Evolutionary conservation across 2,797 vertebrate genomes (phyloP).

Genomic region (Scleropages formosus): DNA sequence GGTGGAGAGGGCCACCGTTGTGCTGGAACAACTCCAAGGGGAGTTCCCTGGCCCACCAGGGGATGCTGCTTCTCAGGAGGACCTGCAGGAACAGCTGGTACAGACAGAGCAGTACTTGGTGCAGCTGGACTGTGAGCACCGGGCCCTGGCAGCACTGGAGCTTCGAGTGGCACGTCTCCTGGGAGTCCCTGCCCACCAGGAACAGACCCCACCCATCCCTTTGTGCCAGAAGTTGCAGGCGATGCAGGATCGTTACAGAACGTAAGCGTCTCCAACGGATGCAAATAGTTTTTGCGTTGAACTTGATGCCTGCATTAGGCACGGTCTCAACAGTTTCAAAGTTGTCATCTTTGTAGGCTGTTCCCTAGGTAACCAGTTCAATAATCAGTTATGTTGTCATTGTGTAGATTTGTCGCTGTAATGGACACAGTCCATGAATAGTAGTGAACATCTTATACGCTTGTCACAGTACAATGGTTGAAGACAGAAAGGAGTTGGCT

Average conservation of each 20-base stretch:
- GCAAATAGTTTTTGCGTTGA: no score
- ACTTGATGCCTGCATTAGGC: no score
- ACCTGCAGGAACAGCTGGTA: slow-evolving; percentile 73
- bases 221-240: slow-evolving; percentile 72
- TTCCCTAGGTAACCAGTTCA: neutral
- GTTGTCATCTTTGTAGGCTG: neutral
- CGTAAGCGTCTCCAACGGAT: slow-evolving; percentile 62
- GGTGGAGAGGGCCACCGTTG: slow-evolving; percentile 78
- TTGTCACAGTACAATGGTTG: neutral
- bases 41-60: slow-evolving; percentile 71
- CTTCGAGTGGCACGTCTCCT: slow-evolving; percentile 70
- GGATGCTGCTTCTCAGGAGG: slow-evolving; percentile 62
- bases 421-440: neutral
- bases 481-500: neutral
- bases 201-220: slow-evolving; percentile 57
- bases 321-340: no score
- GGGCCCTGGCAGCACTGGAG: slow-evolving; percentile 76
- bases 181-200: slow-evolving; percentile 60
- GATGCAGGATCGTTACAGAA: slow-evolving; percentile 75
- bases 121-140: slow-evolving; percentile 75
- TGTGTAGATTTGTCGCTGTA: neutral
- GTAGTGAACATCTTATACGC: neutral
- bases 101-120: slow-evolving; percentile 73
- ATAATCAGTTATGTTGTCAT: neutral
- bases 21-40: slow-evolving; percentile 80